Conservation (phyloP, 1,140 invertebrate genomes). For the Drosophila kepulauana region DNA sequence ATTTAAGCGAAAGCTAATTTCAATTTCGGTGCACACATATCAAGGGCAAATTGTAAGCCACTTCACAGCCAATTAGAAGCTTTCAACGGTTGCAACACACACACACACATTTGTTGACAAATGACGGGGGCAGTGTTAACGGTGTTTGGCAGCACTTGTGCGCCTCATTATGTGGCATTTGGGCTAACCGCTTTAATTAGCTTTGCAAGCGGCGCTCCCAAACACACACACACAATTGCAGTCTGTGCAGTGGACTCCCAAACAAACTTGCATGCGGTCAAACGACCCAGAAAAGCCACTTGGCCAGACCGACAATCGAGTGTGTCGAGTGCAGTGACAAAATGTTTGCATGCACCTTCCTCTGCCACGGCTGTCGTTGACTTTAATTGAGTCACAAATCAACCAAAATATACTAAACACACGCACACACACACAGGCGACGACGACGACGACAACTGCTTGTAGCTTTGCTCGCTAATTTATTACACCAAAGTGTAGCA, state of each 20-base stretch:
- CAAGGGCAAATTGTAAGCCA: constrained; percentile 65
- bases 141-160: constrained; percentile 82
- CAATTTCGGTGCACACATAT: constrained; percentile 40
- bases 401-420: constrained; percentile 82
- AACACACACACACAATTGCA: constrained; percentile 40
- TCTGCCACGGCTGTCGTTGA: constrained; percentile 66
- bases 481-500: constrained; percentile 73
- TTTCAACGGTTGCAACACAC: constrained; percentile 58
- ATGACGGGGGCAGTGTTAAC: constrained; percentile 80
- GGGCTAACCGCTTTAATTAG: constrained; percentile 82
- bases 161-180: constrained; percentile 81
- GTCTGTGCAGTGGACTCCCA: constrained; percentile 30
- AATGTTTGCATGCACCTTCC: constrained; percentile 62
- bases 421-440: constrained; percentile 19
- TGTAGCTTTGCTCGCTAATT: constrained; percentile 70
- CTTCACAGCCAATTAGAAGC: constrained; percentile 77
- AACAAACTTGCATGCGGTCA: constrained; percentile 63
- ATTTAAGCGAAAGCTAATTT: constrained; percentile 41
- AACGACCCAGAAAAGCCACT: constrained; percentile 72
- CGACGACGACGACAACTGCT: constrained; percentile 20
- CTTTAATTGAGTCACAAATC: constrained; percentile 84
- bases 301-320: constrained; percentile 31
- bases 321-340: constrained; percentile 63
- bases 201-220: constrained; percentile 47
- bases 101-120: constrained; percentile 60